Evolutionary conservation across 2,113 vertebrate genomes (phyloP).

Genomic region (Corythaixoides concolor): DNA sequence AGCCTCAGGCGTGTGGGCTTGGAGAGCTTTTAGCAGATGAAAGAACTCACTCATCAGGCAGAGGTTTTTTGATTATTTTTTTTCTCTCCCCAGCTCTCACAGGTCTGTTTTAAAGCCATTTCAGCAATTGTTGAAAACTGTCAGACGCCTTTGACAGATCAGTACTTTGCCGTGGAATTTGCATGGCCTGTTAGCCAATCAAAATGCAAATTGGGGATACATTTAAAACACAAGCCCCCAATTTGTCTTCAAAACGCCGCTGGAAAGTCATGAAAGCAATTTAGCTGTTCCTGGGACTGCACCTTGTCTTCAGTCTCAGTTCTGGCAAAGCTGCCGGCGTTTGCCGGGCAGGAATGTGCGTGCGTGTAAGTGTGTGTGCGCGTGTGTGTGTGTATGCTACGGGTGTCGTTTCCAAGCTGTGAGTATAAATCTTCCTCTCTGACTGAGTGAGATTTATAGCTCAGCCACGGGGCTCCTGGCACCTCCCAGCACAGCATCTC

Average conservation of each 20-base stretch:
- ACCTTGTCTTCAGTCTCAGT: neutral
- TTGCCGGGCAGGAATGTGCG: neutral
- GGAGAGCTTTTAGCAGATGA: slow-evolving; percentile 62
- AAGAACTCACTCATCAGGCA: slow-evolving; percentile 66
- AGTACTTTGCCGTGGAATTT: slow-evolving; percentile 69
- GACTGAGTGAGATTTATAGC: slow-evolving; percentile 70
- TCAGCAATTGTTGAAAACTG: slow-evolving; percentile 70
- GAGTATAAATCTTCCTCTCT: slow-evolving; percentile 58
- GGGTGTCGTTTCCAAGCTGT: slow-evolving; percentile 15
- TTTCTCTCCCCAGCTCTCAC: slow-evolving; percentile 20
- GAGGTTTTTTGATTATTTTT: neutral
- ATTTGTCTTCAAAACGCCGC: slow-evolving; percentile 69
- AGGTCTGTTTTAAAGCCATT: slow-evolving; percentile 72
- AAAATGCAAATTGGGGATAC: slow-evolving; percentile 76
- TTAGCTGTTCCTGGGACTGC: slow-evolving; percentile 55
- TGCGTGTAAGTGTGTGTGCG: neutral
- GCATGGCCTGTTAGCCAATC: slow-evolving; percentile 71
- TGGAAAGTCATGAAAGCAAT: slow-evolving; percentile 74
- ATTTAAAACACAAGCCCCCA: slow-evolving; percentile 71
- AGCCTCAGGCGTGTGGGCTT: slow-evolving; percentile 49
- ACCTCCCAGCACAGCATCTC: neutral
- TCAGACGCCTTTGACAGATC: slow-evolving; percentile 75
- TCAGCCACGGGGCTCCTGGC: slow-evolving; percentile 32
- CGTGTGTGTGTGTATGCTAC: neutral
- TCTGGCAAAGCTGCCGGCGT: slow-evolving; percentile 28